phyloP scores from a whole-genome alignment of 2,888 invertebrate genomes.

The Drosophila mimetica region DNA sequence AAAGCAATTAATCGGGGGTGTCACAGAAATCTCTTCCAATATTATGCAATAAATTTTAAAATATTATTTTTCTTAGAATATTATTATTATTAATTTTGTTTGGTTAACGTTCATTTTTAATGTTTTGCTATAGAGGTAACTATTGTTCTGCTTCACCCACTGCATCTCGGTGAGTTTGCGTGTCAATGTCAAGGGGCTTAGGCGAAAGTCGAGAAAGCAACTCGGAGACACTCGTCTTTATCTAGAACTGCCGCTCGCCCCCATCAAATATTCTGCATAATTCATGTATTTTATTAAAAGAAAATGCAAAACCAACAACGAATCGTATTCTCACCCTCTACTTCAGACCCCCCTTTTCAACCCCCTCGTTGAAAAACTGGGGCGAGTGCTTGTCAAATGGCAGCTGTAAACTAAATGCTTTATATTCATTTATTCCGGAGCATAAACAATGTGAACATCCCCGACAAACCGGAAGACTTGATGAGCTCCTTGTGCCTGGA shows the following conservation, averaged over 20 bases:
- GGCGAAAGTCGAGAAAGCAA: slow-evolving; percentile 21
- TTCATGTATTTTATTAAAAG: slow-evolving; percentile 65
- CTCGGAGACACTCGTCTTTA: slow-evolving; percentile 17
- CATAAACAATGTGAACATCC: slow-evolving; percentile 45
- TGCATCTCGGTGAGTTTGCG: slow-evolving; percentile 1
- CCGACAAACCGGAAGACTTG: slow-evolving; percentile 42
- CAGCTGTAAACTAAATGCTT: slow-evolving; percentile 66
- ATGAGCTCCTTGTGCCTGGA: slow-evolving; percentile 32
- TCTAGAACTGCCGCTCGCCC: slow-evolving; percentile 24
- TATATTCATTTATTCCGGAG: slow-evolving; percentile 71
- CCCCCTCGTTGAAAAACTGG: slow-evolving; percentile 14
- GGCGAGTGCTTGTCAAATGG: slow-evolving; percentile 58
- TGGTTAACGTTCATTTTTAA: too few relatives aligned
- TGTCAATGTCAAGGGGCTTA: slow-evolving; percentile 38
- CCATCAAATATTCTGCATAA: slow-evolving; percentile 64
- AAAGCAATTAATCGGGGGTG: too few relatives aligned
- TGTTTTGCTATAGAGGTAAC: too few relatives aligned
- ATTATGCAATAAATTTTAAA: not conserved
- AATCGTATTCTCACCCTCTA: slow-evolving; percentile 1
- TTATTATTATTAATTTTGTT: too few relatives aligned
- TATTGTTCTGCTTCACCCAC: not conserved
- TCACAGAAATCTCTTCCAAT: too few relatives aligned
- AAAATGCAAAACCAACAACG: slow-evolving; percentile 57
- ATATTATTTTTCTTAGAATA: too few relatives aligned
- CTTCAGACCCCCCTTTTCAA: not conserved